These are phyloP conservation scores for Trachythela sp. DNA, from an alignment of 64 coral and sea anemone genomes.

Conservation along the genomic window DNA sequence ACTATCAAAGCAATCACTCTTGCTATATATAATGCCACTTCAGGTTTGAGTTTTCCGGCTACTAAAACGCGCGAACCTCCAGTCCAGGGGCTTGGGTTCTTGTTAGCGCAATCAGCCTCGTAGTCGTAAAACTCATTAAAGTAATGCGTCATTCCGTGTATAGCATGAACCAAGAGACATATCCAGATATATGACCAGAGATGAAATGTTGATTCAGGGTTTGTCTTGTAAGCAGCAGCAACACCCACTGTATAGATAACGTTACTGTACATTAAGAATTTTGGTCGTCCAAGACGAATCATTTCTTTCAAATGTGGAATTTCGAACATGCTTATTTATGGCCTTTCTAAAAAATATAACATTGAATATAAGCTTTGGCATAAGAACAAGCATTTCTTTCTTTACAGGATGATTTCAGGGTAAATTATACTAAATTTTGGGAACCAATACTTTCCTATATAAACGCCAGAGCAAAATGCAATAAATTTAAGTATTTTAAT, in stretches of 20 bases:
- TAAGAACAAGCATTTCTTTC: neutral
- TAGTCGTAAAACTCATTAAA: conserved; percentile 14
- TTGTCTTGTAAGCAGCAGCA: neutral
- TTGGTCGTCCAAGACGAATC: neutral
- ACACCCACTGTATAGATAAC: neutral
- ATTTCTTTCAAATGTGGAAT: neutral
- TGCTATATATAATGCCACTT: neutral
- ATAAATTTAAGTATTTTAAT: too few species aligned
- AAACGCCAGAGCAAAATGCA: too few species aligned
- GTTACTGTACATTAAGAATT: neutral
- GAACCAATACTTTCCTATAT: too few species aligned
- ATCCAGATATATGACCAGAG: conserved; percentile 7
- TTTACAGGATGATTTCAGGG: too few species aligned
- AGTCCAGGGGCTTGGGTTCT: conserved; percentile 24
- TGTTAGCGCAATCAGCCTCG: conserved; percentile 3
- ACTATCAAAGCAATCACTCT: neutral
- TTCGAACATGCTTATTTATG: neutral
- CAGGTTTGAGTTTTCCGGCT: neutral
- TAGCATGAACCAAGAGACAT: neutral
- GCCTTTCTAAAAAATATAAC: neutral
- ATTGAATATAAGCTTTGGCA: neutral
- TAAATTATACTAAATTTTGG: too few species aligned
- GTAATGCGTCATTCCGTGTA: neutral
- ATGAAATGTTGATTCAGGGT: neutral
- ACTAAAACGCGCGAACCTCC: neutral